Percentiles rank a stretch among this genome's conserved stretches.
Evolutionary conservation across 2,888 invertebrate genomes (phyloP).

Genomic region (Notodonta ziczac): DNA sequence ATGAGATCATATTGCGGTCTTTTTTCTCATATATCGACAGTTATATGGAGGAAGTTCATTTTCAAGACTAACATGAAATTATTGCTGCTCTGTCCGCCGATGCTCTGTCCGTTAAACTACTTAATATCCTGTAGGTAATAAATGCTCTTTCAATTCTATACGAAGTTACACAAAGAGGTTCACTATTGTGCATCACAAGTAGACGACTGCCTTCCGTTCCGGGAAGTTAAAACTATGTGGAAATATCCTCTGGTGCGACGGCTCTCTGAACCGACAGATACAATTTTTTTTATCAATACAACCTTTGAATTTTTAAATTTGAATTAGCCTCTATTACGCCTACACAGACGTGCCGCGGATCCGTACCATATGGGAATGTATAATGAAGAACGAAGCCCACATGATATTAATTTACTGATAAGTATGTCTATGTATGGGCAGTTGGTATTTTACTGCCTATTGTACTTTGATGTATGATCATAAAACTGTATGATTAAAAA

Average conservation of each 20-base stretch:
- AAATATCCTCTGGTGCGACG: conserved; percentile 7
- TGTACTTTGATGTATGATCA: conserved; percentile 25
- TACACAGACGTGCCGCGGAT: conserved; percentile 47
- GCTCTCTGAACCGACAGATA: background rate
- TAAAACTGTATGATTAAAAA: conserved; percentile 1
- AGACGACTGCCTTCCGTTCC: background rate
- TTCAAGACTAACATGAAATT: too few species aligned
- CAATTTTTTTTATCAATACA: conserved; percentile 18
- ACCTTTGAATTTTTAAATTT: conserved; percentile 29
- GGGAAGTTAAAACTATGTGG: background rate
- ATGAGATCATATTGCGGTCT: too few species aligned
- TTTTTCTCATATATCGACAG: too few species aligned
- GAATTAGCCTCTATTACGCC: conserved; percentile 54
- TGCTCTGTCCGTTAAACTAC: too few species aligned
- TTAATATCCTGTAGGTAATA: conserved; percentile 4
- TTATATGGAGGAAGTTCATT: too few species aligned
- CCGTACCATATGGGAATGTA: conserved; percentile 39
- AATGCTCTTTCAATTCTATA: background rate
- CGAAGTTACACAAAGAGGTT: background rate
- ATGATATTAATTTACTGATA: conserved; percentile 41
- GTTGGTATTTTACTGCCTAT: conserved; percentile 40
- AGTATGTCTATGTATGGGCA: conserved; percentile 26
- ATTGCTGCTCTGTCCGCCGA: too few species aligned
- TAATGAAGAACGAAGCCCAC: conserved; percentile 48
- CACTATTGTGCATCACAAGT: conserved; percentile 1